Conservation (phyloP, 2,797 vertebrate genomes). For the Mus caroli region DNA sequence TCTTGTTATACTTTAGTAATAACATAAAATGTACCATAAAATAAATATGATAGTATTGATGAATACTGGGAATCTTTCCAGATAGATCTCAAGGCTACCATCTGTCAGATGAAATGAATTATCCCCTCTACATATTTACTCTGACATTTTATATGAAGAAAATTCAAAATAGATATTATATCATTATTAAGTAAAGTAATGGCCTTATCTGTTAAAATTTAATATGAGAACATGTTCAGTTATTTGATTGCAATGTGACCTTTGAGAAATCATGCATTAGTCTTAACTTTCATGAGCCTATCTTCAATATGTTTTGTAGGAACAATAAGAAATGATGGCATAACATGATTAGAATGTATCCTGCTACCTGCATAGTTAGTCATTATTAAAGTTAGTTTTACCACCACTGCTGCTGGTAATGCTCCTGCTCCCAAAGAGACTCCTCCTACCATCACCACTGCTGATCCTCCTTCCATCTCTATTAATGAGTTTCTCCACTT, state of each 20-base stretch:
- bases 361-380: not conserved
- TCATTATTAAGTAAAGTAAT: not conserved
- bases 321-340: not conserved
- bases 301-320: not conserved
- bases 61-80: not conserved
- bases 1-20: not conserved
- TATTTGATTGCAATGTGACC: not conserved
- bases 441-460: too few species aligned
- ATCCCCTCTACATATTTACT: not conserved
- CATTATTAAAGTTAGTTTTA: not conserved
- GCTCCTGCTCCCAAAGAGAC: rapidly evolving
- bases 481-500: not conserved
- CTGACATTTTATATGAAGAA: not conserved
- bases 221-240: not conserved
- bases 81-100: not conserved
- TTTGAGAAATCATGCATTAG: not conserved
- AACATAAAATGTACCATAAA: not conserved
- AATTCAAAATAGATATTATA: not conserved
- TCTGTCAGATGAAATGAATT: not conserved
- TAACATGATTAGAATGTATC: not conserved
- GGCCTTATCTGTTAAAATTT: not conserved
- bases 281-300: not conserved
- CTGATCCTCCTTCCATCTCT: not conserved
- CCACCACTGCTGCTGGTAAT: not conserved
- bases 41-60: not conserved